Percentiles rank a stretch among this genome's conserved stretches.
These are phyloP conservation scores for Microtus ochrogaster DNA, from an alignment of 2,113 vertebrate genomes.

Conservation along the genomic window DNA sequence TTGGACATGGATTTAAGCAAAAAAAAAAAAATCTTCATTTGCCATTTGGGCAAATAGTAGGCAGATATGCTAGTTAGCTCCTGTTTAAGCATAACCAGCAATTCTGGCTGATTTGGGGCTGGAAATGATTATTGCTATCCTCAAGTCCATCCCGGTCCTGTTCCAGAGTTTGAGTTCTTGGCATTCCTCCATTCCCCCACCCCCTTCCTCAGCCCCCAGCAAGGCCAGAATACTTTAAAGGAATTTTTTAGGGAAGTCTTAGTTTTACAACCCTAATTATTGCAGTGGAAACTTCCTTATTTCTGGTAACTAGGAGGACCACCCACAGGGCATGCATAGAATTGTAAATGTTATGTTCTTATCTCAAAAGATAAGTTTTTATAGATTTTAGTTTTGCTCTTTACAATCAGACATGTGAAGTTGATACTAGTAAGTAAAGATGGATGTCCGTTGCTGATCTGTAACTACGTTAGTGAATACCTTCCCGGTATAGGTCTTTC, in stretches of 20 bases:
- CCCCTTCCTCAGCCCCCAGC: accelerated
- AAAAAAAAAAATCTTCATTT: background rate
- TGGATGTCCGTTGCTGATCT: background rate
- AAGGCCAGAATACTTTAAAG: background rate
- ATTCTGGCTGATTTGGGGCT: background rate
- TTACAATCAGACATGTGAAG: background rate
- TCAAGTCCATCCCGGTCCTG: too few species aligned
- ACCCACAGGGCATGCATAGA: background rate
- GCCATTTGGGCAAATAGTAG: background rate
- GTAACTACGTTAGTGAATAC: background rate
- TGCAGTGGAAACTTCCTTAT: background rate
- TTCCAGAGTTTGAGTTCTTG: background rate
- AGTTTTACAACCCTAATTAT: background rate
- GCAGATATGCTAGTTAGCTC: background rate
- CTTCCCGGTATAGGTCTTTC: background rate
- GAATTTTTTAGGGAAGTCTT: background rate
- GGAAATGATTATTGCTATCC: background rate
- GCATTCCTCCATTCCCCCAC: accelerated
- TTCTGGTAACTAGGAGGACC: background rate
- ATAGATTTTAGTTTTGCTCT: background rate
- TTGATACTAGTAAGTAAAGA: background rate
- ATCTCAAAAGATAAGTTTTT: background rate
- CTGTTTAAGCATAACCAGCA: background rate
- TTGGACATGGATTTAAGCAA: background rate
- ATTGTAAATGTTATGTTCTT: background rate